These are phyloP conservation scores for Trisateles emortualis DNA, from an alignment of 2,888 invertebrate genomes.

Conservation along the genomic window DNA sequence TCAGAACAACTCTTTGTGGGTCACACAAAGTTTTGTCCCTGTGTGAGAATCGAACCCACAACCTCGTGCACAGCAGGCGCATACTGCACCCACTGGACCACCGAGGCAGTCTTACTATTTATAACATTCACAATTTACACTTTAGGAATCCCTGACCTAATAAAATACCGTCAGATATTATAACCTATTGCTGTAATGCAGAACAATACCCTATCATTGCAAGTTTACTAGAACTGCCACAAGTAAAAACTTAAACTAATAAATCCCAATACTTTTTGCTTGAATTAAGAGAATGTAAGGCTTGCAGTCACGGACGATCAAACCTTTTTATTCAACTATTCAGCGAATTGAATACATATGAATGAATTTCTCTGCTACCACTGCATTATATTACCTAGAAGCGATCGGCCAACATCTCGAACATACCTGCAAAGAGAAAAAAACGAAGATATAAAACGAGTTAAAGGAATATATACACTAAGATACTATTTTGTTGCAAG, in stretches of 20 bases:
- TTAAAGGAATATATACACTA: background rate
- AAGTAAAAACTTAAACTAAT: background rate
- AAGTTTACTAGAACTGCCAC: too few species aligned
- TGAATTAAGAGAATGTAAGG: conserved; percentile 1
- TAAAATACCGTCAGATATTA: too few species aligned
- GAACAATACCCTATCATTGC: background rate
- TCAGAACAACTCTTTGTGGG: too few species aligned
- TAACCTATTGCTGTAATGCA: too few species aligned
- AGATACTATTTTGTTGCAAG: background rate
- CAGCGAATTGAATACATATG: conserved; percentile 5
- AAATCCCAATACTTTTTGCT: background rate
- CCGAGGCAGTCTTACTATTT: too few species aligned
- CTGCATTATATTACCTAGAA: conserved; percentile 21
- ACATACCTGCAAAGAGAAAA: conserved; percentile 46
- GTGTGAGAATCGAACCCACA: too few species aligned
- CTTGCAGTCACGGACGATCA: conserved; percentile 4
- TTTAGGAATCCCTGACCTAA: too few species aligned
- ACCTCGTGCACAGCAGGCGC: too few species aligned
- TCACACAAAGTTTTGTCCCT: too few species aligned
- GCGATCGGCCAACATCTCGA: background rate
- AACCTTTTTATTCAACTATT: conserved; percentile 4
- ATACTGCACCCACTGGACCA: too few species aligned
- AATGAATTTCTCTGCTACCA: conserved; percentile 18
- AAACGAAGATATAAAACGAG: conserved; percentile 9
- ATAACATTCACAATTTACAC: too few species aligned